phyloP scores from a whole-genome alignment of 2,797 vertebrate genomes.

The Galaxias olidus region DNA sequence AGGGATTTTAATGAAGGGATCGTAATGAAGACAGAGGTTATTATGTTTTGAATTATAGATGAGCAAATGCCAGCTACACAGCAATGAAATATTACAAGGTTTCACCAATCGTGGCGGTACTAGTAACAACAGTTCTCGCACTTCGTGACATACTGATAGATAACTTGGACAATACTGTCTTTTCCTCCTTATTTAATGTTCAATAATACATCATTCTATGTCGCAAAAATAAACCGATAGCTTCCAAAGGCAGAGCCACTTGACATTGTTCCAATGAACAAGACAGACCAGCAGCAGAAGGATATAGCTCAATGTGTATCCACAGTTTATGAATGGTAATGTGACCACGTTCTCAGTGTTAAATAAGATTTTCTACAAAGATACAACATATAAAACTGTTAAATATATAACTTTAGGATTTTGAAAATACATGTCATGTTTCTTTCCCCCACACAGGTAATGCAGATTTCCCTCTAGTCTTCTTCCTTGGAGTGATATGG shows the following conservation, averaged over 20 bases:
- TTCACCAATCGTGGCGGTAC: no score
- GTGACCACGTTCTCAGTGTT: constrained; percentile 79
- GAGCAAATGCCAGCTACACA: no score
- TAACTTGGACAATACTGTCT: neutral
- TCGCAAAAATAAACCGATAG: constrained; percentile 11
- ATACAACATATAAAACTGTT: constrained; percentile 93
- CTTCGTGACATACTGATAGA: neutral
- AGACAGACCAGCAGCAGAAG: constrained; percentile 30
- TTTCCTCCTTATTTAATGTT: constrained; percentile 4
- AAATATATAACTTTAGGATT: constrained; percentile 94
- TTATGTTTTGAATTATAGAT: no score
- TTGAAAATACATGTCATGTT: constrained; percentile 94
- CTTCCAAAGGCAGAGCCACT: constrained; percentile 8
- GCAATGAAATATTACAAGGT: no score
- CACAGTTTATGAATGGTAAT: constrained; percentile 55
- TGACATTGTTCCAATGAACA: constrained; percentile 17
- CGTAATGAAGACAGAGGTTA: no score
- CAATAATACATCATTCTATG: constrained; percentile 6
- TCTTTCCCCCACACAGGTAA: constrained; percentile 66
- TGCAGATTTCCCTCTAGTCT: constrained; percentile 49
- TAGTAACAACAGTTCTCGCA: neutral
- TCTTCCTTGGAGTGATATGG: constrained; percentile 76
- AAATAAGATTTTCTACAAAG: constrained; percentile 91
- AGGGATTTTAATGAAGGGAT: no score
- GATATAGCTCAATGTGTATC: constrained; percentile 29